Evolutionary conservation across 2,888 invertebrate species (phyloP), one percentile per base, ranked within the genome.

Genomic region (Lochmaea capreae): DNA sequence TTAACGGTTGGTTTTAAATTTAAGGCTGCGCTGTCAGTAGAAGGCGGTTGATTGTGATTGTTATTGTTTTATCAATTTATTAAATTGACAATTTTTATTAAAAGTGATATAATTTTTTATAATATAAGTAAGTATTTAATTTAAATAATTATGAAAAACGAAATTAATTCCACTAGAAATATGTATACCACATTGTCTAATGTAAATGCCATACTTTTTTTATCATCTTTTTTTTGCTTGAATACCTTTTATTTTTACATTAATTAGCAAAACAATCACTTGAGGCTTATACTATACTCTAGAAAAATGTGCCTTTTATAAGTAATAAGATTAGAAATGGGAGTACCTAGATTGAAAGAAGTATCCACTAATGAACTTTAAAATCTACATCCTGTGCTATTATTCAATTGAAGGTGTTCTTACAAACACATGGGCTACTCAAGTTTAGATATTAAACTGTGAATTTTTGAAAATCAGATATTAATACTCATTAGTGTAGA

Each of bases 61-160:
- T 57, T 42, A 33, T 67, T 39, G 39, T 42, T 49, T 26, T 54
- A 61, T 54, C 18, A 54, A 54, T 67, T 42, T 67, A 72, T 54
- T 52, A 8, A 67, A 65, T 57, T 65, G 63, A 65, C 65, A 73
- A 33, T 68, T 59, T 67, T 65, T 68, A 43, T 46, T 65, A 58
- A 49, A 42, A 52, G 43, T 16, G 42, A 63, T 54, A 54, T 54
- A 54, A 16, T 18, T 54, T 52, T 54, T 63, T 63, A 59, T 12
- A 43, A 9, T 16, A 54, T 11, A 62, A 18, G 61, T 12, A 16
- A 67, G 62, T 63, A 16, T 39, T 39, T 42, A 42, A 57, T 49
- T 49, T n/a, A 1, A 18, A 18, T 18, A 54, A 18, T 18, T 54
- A 16, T 16, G n/a, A 6, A 49, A n/a, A 54, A 16, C 54, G 2